These are phyloP conservation scores for Brachionus calyciflorus DNA, from an alignment of 1,140 invertebrate genomes.

Conservation along the genomic window DNA sequence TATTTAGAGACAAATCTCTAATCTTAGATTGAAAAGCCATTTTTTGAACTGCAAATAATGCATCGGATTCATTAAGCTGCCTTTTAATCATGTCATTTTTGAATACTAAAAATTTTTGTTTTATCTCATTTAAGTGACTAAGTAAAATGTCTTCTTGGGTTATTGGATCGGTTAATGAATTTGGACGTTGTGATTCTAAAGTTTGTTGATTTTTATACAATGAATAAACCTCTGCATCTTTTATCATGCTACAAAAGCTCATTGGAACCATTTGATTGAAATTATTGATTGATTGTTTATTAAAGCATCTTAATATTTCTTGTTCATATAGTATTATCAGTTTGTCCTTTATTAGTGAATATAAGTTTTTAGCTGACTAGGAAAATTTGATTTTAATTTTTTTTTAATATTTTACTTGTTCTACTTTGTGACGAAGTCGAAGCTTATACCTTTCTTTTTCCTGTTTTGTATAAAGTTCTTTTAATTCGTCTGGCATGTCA, in stretches of 20 bases:
- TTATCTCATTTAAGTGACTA: not conserved
- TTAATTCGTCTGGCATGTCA: conserved; percentile 9
- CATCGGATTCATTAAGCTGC: conserved; percentile 30
- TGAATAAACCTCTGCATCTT: conserved; percentile 16
- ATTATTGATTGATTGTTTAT: not conserved
- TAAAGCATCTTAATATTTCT: conserved; percentile 33
- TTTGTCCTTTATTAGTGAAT: conserved; percentile 1
- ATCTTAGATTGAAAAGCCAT: conserved; percentile 38
- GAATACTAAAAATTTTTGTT: conserved; percentile 23
- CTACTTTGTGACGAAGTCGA: not conserved
- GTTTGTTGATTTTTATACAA: conserved; percentile 8
- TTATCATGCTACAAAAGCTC: conserved; percentile 18
- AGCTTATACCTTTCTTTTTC: conserved; percentile 33
- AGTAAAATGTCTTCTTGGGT: not conserved
- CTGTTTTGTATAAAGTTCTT: conserved; percentile 1
- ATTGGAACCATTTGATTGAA: not conserved
- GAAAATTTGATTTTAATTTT: not conserved
- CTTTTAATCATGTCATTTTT: conserved; percentile 41
- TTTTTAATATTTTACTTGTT: conserved; percentile 1
- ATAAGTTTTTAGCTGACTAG: no score
- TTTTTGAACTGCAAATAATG: conserved; percentile 33
- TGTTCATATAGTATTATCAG: conserved; percentile 27
- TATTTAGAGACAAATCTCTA: conserved; percentile 19
- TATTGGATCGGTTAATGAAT: not conserved
- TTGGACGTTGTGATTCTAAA: not conserved